Conservation (phyloP, 1,140 invertebrate species). For the Micrasema longulum region DNA sequence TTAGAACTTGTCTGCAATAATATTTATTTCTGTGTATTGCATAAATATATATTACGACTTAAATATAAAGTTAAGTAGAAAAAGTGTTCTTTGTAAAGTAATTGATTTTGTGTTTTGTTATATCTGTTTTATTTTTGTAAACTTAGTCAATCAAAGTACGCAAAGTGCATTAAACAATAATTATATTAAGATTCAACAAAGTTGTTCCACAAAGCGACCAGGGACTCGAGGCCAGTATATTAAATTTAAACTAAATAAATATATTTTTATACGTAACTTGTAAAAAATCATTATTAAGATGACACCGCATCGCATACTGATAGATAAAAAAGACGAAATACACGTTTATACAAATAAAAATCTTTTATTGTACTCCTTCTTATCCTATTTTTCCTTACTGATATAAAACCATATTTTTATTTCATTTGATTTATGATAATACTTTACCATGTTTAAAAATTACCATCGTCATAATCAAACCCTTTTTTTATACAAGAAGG, state of each 20-base stretch:
- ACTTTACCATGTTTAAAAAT: too few relatives aligned
- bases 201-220: slow-evolving; percentile 10
- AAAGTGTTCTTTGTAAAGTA: slow-evolving; percentile 23
- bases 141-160: slow-evolving; percentile 32
- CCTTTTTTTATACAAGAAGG: too few relatives aligned
- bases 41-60: slow-evolving; percentile 7
- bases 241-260: slow-evolving; percentile 21
- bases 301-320: slow-evolving; percentile 28
- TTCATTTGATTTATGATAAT: too few relatives aligned
- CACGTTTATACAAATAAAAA: slow-evolving; percentile 3
- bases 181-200: slow-evolving; percentile 23
- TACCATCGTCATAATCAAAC: too few relatives aligned
- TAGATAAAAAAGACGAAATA: slow-evolving; percentile 33
- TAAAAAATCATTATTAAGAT: slow-evolving; percentile 23
- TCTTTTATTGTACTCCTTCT: too few relatives aligned
- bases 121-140: slow-evolving; percentile 15
- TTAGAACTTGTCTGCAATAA: slow-evolving; percentile 21
- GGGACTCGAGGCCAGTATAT: slow-evolving; percentile 39
- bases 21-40: slow-evolving; percentile 28
- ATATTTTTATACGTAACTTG: slow-evolving; percentile 38
- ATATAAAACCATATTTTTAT: too few relatives aligned
- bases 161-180: not conserved
- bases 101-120: slow-evolving; percentile 12
- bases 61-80: slow-evolving; percentile 19
- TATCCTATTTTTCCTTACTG: too few relatives aligned